Percentiles rank a stretch among this genome's conserved stretches.
Evolutionary conservation across 2,888 invertebrate genomes (phyloP).

Genomic region (Trichopoda pennipes): DNA sequence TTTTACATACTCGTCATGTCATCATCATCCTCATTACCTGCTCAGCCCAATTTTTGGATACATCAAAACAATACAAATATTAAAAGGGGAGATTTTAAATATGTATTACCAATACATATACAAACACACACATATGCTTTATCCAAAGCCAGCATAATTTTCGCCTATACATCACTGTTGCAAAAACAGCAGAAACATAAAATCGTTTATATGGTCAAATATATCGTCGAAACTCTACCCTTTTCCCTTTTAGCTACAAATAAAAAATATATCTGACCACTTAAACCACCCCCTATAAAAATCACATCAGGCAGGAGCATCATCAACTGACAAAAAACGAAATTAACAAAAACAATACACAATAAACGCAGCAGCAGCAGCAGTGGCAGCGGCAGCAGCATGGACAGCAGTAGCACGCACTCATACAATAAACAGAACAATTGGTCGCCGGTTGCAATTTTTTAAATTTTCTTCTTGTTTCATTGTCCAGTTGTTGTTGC

Average conservation of each 20-base stretch:
- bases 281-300: slow-evolving; percentile 20
- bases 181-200: slow-evolving; percentile 3
- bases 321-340: not conserved
- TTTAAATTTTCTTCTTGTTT: slow-evolving; percentile 24
- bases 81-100: slow-evolving; percentile 50
- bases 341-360: slow-evolving; percentile 7
- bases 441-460: slow-evolving; percentile 50
- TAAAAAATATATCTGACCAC: slow-evolving; percentile 18
- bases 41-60: slow-evolving; percentile 16
- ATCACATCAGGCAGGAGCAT: not conserved
- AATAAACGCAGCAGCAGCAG: slow-evolving; percentile 14
- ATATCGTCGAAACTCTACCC: not conserved
- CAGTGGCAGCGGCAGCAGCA: slow-evolving; percentile 29
- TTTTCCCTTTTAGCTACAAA: not conserved
- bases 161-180: slow-evolving; percentile 27
- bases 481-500: slow-evolving; percentile 2
- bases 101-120: not conserved
- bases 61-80: not conserved
- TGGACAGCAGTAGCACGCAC: slow-evolving; percentile 42
- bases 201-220: slow-evolving; percentile 40
- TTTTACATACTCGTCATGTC: slow-evolving; percentile 13
- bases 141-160: slow-evolving; percentile 53
- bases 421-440: slow-evolving; percentile 46
- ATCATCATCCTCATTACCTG: slow-evolving; percentile 27
- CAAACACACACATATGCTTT: not conserved